phyloP scores from a whole-genome alignment of 2,797 vertebrate genomes.

The Picus viridis region DNA sequence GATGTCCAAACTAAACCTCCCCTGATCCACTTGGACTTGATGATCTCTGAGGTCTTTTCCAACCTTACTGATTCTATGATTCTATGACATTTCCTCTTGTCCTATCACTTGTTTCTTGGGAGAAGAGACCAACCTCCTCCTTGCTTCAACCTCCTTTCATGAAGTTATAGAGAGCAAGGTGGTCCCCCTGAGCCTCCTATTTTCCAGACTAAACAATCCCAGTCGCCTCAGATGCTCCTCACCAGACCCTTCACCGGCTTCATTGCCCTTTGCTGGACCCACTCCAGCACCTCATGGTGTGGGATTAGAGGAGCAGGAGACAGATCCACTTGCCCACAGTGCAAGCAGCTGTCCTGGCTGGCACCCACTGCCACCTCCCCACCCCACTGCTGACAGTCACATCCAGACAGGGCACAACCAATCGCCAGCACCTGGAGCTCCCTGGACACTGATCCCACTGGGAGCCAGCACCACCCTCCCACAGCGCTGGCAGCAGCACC shows the following conservation, averaged over 20 bases:
- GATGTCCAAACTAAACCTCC: background rate
- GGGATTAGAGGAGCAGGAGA: background rate
- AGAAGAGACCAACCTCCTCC: background rate
- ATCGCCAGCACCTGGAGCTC: rapidly evolving
- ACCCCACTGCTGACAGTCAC: rapidly evolving
- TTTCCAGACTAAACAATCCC: background rate
- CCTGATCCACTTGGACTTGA: background rate
- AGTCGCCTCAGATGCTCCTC: background rate
- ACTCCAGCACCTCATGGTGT: background rate
- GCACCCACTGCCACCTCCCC: background rate
- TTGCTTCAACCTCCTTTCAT: background rate
- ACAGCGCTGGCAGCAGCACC: rapidly evolving
- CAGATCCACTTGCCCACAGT: background rate
- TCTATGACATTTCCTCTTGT: background rate
- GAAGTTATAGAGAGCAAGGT: background rate
- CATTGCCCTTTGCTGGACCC: background rate
- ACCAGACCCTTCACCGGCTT: background rate
- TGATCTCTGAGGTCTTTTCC: too few relatives aligned
- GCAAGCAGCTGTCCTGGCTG: background rate
- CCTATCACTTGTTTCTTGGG: background rate
- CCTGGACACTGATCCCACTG: rapidly evolving
- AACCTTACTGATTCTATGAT: too few relatives aligned
- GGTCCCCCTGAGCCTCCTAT: background rate
- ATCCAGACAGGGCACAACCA: background rate
- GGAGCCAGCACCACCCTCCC: background rate